Percentiles rank a stretch among this genome's conserved stretches.
These are phyloP conservation scores for Fistularia tabacaria DNA, from an alignment of 2,797 vertebrate species.

Conservation along the genomic window DNA sequence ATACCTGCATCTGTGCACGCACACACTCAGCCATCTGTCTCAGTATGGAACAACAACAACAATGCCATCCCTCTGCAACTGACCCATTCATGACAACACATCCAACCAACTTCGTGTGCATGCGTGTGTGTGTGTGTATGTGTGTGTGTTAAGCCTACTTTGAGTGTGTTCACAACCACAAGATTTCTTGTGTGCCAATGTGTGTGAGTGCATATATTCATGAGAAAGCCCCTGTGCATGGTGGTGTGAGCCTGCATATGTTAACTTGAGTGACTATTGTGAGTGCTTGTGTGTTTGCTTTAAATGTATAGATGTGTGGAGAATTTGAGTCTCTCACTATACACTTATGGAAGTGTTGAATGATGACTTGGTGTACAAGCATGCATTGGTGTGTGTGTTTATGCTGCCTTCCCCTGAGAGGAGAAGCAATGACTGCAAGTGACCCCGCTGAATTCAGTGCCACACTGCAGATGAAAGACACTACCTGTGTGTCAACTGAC, in stretches of 20 bases:
- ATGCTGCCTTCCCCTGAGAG: conserved; percentile 37
- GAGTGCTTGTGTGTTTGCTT: conserved; percentile 18
- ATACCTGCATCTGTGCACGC: conserved; percentile 16
- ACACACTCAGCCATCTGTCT: conserved; percentile 52
- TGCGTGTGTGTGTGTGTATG: conserved; percentile 14
- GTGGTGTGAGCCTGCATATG: conserved; percentile 61
- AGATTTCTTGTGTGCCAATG: conserved; percentile 25
- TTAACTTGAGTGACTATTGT: conserved; percentile 29
- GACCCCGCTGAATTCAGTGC: conserved; percentile 49
- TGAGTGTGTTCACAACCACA: conserved; percentile 40
- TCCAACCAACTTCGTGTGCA: conserved; percentile 18
- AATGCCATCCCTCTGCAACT: conserved; percentile 38
- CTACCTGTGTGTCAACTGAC: conserved; percentile 26
- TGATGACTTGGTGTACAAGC: conserved; percentile 10
- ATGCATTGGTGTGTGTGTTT: conserved; percentile 14
- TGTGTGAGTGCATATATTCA: conserved; percentile 58
- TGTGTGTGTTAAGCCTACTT: conserved; percentile 33
- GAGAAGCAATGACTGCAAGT: conserved; percentile 51
- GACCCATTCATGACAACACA: conserved; percentile 26
- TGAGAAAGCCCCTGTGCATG: conserved; percentile 38
- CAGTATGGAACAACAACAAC: conserved; percentile 41
- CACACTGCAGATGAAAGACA: conserved; percentile 41
- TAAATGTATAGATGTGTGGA: no score
- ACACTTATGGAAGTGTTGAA: no score
- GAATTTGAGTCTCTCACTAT: no score